phyloP scores from a whole-genome alignment of 2,113 vertebrate genomes.

The Turdus rufiventris region DNA sequence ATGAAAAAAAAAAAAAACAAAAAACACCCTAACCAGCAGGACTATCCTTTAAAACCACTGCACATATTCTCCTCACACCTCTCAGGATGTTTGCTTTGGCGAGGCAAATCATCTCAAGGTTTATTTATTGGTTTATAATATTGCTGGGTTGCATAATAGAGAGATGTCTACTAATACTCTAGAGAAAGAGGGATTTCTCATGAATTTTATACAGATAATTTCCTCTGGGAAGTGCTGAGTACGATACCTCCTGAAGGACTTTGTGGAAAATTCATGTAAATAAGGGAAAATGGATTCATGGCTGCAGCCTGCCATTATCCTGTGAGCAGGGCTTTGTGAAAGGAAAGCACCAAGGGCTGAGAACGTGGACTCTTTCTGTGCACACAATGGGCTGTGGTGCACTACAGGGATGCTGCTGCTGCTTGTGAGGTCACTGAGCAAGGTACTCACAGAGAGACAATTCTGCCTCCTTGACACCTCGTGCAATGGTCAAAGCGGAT shows the following conservation, averaged over 20 bases:
- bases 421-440: not conserved
- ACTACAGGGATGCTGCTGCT: not conserved
- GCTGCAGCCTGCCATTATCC: constrained; percentile 23
- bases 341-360: not conserved
- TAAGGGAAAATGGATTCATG: constrained; percentile 43
- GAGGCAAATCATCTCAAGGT: constrained; percentile 10
- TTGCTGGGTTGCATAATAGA: constrained; percentile 33
- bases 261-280: constrained; percentile 57
- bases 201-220: constrained; percentile 58
- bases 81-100: not conserved
- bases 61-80: not conserved
- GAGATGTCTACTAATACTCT: constrained; percentile 41
- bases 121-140: constrained; percentile 46
- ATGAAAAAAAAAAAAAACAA: not conserved
- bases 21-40: not conserved
- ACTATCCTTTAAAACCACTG: not conserved
- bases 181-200: constrained; percentile 40
- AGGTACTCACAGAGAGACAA: not conserved
- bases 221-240: constrained; percentile 48
- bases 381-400: not conserved
- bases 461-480: not conserved
- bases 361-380: not conserved
- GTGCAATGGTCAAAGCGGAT: fast-evolving
- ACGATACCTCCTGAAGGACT: constrained; percentile 43
- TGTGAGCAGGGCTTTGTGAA: not conserved